Evolutionary conservation across 2,113 vertebrate species (phyloP).

Genomic region (Siniperca knerii): DNA sequence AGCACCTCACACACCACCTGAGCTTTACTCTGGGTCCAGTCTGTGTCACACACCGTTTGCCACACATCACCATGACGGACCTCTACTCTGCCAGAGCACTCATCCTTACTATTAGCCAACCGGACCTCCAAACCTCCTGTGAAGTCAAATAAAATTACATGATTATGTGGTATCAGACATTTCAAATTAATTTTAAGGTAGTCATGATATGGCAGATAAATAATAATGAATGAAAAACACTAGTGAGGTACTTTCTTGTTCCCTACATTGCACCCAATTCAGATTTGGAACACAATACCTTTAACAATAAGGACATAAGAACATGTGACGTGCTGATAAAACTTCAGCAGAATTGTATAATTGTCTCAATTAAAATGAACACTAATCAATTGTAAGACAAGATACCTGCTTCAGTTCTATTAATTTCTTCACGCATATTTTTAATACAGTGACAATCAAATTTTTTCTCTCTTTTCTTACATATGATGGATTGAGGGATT

Average conservation of each 20-base stretch:
- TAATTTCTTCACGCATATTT: no score
- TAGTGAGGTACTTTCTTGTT: background rate
- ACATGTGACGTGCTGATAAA: no score
- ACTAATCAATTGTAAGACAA: no score
- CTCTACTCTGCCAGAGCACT: slow-evolving; percentile 80
- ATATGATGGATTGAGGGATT: background rate
- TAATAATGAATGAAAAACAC: background rate
- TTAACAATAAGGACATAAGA: background rate
- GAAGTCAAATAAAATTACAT: background rate
- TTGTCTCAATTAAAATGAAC: no score
- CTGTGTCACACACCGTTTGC: slow-evolving; percentile 76
- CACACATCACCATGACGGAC: slow-evolving; percentile 58
- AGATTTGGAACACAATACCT: background rate
- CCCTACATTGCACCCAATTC: background rate
- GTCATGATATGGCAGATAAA: background rate
- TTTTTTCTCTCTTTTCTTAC: no score
- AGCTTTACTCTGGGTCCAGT: slow-evolving; percentile 74
- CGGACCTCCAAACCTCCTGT: slow-evolving; percentile 71
- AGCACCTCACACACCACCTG: slow-evolving; percentile 69
- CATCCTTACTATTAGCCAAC: slow-evolving; percentile 37
- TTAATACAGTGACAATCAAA: no score
- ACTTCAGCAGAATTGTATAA: no score
- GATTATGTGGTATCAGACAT: background rate
- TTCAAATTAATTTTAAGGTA: background rate
- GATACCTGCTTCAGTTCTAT: no score